Percentiles rank a stretch among this genome's conserved stretches.
phyloP scores from a whole-genome alignment of 2,113 vertebrate species.

The Indicator maculatus region DNA sequence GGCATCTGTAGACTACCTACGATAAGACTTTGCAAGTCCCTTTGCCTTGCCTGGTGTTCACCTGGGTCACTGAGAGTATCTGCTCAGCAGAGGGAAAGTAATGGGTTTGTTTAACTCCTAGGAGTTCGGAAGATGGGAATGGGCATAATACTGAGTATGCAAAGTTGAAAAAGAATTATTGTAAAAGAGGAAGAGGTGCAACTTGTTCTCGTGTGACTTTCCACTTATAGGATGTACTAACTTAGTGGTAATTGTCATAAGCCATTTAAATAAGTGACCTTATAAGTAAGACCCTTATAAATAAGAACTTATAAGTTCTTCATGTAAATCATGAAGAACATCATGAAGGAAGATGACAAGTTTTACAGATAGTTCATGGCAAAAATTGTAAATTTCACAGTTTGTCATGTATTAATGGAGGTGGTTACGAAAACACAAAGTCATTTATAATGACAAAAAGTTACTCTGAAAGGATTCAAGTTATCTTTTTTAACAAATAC shows the following conservation, averaged over 20 bases:
- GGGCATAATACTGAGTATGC: neutral
- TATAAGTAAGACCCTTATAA: neutral
- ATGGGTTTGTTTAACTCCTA: neutral
- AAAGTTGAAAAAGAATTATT: neutral
- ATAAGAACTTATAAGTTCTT: too few relatives aligned
- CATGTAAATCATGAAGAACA: neutral
- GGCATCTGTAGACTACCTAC: neutral
- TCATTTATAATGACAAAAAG: constrained; percentile 13
- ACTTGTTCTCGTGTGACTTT: neutral
- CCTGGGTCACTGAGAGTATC: neutral
- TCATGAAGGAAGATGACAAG: neutral
- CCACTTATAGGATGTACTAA: neutral
- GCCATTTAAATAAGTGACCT: constrained; percentile 25
- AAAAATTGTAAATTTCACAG: constrained; percentile 53
- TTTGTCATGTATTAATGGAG: constrained; percentile 43
- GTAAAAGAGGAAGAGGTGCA: neutral
- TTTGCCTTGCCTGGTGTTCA: neutral
- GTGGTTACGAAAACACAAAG: constrained; percentile 27
- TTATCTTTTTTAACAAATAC: constrained; percentile 15
- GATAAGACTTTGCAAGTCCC: neutral
- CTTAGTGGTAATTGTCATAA: neutral
- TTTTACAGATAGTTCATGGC: constrained; percentile 40
- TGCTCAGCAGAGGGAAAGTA: neutral
- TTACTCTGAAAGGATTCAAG: neutral
- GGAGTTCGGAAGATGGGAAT: neutral